These are phyloP conservation scores for Drosophila tanythrix DNA, from an alignment of 2,888 invertebrate genomes.

Conservation along the genomic window DNA sequence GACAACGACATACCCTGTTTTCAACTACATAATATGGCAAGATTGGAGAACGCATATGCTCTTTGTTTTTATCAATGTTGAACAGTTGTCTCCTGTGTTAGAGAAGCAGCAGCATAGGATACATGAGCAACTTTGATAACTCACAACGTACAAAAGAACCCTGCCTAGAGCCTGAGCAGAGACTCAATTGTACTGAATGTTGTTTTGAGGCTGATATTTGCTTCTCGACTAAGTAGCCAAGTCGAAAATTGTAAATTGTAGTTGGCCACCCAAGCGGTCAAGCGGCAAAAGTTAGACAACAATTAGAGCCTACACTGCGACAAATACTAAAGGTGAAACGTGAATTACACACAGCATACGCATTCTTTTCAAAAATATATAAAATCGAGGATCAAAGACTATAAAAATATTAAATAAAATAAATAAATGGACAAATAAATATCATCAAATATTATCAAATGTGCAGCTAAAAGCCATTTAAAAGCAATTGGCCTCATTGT, in stretches of 20 bases:
- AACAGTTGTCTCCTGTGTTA: background rate
- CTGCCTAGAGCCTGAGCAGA: background rate
- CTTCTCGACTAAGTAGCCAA: slow-evolving; percentile 36
- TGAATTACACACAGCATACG: background rate
- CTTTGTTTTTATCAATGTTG: background rate
- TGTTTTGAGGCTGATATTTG: slow-evolving; percentile 48
- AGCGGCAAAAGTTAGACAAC: slow-evolving; percentile 26
- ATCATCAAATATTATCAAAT: background rate
- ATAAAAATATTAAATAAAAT: background rate
- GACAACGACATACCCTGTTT: slow-evolving; percentile 19
- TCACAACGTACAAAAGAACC: slow-evolving; percentile 11
- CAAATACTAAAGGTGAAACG: background rate
- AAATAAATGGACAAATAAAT: background rate
- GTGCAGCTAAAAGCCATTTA: background rate
- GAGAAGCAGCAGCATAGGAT: background rate
- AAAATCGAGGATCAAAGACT: background rate
- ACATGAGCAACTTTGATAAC: slow-evolving; percentile 19
- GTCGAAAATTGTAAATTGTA: slow-evolving; percentile 40
- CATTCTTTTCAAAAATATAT: background rate
- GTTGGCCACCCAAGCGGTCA: slow-evolving; percentile 22
- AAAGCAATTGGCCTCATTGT: background rate
- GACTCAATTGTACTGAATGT: slow-evolving; percentile 22
- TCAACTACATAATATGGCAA: too few relatives aligned
- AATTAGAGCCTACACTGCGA: slow-evolving; percentile 21
- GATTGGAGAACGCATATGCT: background rate